Evolutionary conservation across 2,113 vertebrate species (phyloP).

Genomic region (Cryptomyrus ogoouensis): DNA sequence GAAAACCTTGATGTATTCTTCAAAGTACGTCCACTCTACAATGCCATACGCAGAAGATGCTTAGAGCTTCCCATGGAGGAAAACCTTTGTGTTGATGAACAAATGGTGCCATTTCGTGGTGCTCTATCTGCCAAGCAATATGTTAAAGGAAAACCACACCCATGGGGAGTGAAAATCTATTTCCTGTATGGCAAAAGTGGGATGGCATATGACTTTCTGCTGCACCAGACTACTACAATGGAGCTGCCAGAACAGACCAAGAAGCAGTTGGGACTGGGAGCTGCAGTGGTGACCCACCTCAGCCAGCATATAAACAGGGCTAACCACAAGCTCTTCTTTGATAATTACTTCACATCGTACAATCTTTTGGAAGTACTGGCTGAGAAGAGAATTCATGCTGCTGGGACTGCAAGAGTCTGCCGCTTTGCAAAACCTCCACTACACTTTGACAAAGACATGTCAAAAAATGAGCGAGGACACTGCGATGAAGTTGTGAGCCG

Average conservation of each 20-base stretch:
- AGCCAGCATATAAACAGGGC: neutral
- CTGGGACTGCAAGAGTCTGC: constrained; percentile 27
- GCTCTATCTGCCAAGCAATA: constrained; percentile 7
- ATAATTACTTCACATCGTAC: constrained; percentile 28
- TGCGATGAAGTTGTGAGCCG: neutral
- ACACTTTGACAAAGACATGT: constrained; percentile 16
- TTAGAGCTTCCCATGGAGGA: constrained; percentile 9
- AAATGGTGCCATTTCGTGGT: constrained; percentile 15
- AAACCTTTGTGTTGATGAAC: constrained; percentile 12
- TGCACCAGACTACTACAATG: constrained; percentile 8
- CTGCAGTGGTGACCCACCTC: neutral
- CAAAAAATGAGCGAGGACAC: constrained; percentile 3
- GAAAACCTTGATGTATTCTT: no score
- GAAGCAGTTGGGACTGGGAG: neutral
- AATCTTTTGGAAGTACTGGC: constrained; percentile 31
- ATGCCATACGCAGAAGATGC: neutral
- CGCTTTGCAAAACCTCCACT: constrained; percentile 26
- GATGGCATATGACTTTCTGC: constrained; percentile 18
- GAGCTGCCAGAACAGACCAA: constrained; percentile 5
- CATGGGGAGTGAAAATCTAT: constrained; percentile 11
- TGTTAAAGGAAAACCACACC: constrained; percentile 17
- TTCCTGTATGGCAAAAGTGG: constrained; percentile 24
- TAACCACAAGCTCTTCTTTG: constrained; percentile 27
- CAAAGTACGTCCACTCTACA: no score
- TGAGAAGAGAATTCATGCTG: constrained; percentile 29